Evolutionary conservation across 2,888 invertebrate species (phyloP).

Genomic region (Axea sp.): DNA sequence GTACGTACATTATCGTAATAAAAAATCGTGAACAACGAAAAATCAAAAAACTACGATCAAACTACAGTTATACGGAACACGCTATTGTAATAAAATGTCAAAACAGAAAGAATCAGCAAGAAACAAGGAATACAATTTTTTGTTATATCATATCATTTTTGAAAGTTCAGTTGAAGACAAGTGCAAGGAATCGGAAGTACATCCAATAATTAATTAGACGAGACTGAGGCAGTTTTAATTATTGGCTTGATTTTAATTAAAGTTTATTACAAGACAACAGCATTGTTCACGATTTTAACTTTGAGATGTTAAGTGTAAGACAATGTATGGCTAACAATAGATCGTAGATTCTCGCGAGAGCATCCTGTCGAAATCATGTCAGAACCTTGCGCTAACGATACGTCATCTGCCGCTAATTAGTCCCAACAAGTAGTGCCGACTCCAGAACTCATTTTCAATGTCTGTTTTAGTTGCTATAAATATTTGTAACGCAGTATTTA

Average conservation of each 20-base stretch:
- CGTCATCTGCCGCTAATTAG: constrained; percentile 26
- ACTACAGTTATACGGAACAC: no score
- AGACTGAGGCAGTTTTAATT: constrained; percentile 13
- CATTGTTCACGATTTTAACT: constrained; percentile 20
- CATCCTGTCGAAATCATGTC: constrained; percentile 24
- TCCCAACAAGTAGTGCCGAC: background rate
- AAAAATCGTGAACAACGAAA: no score
- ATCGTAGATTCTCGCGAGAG: constrained; percentile 8
- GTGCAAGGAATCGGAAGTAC: no score
- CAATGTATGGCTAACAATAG: constrained; percentile 31
- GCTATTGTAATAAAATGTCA: no score
- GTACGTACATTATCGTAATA: no score
- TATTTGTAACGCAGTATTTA: no score
- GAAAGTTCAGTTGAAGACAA: no score
- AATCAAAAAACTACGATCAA: no score
- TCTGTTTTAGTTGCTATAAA: no score
- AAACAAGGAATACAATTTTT: no score
- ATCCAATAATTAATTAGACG: constrained; percentile 19
- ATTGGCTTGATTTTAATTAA: constrained; percentile 23
- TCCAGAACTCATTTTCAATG: background rate
- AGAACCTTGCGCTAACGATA: constrained; percentile 11
- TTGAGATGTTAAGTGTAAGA: constrained; percentile 20
- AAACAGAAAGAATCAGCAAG: no score
- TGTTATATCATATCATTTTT: no score
- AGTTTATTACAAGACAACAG: constrained; percentile 7